These are phyloP conservation scores for Cremastobaeus sp. DNA, from an alignment of 2,888 invertebrate species.

Conservation along the genomic window DNA sequence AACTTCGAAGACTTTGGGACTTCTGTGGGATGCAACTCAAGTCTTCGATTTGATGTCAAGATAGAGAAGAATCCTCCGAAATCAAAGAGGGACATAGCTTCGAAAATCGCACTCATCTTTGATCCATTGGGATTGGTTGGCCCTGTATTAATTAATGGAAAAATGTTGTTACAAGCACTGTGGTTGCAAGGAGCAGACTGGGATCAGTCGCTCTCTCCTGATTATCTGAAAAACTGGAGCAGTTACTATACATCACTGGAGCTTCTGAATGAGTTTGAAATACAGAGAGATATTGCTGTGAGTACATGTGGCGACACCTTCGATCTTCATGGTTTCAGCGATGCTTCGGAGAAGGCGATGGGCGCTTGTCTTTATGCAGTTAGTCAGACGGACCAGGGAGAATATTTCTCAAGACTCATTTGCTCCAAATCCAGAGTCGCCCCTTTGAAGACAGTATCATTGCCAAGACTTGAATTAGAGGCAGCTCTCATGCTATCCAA, in stretches of 20 bases:
- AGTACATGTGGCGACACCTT: conserved; percentile 2
- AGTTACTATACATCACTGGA: conserved; percentile 13
- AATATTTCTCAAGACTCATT: conserved; percentile 7
- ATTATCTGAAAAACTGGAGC: conserved; percentile 9
- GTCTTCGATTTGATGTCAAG: conserved; percentile 42
- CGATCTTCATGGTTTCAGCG: conserved; percentile 61
- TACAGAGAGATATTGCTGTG: conserved; percentile 25
- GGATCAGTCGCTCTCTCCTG: conserved; percentile 22
- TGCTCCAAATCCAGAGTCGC: conserved; percentile 60
- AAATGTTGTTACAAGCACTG: conserved; percentile 42
- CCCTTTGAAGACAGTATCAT: conserved; percentile 41
- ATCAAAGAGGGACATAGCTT: background rate
- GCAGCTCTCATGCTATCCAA: conserved; percentile 18
- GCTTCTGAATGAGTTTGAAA: conserved; percentile 25
- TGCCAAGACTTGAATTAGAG: conserved; percentile 27
- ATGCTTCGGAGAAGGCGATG: conserved; percentile 62
- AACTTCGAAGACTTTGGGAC: conserved; percentile 46
- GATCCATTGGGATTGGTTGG: conserved; percentile 48
- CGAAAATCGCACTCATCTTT: background rate
- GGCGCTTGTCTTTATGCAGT: conserved; percentile 62
- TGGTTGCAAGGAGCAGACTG: too few species aligned
- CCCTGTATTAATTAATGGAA: conserved; percentile 48
- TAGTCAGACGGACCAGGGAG: background rate
- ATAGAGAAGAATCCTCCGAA: background rate
- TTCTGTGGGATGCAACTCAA: conserved; percentile 51